Conservation (phyloP, 2,113 vertebrate species). For the Lepus europaeus region DNA sequence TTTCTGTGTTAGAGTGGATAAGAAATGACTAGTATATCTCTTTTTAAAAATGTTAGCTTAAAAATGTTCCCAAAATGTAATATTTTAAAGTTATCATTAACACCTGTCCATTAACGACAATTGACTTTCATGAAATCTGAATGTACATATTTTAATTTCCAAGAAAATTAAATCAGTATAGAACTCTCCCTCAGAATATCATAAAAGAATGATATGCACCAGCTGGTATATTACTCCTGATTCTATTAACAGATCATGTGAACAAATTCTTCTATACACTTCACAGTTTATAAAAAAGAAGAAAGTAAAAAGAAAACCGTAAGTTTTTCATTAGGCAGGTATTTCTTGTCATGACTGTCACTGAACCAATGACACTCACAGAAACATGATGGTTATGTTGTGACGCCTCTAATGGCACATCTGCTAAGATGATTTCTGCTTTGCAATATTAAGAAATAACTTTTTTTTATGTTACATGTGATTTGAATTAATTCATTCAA, state of each 20-base stretch:
- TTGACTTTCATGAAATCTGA: slow-evolving; percentile 73
- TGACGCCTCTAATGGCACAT: slow-evolving; percentile 66
- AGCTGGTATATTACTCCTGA: slow-evolving; percentile 79
- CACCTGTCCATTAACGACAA: slow-evolving; percentile 70
- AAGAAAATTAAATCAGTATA: slow-evolving; percentile 69
- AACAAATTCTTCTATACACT: slow-evolving; percentile 71
- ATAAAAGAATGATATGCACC: slow-evolving; percentile 65
- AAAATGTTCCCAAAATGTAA: slow-evolving; percentile 37
- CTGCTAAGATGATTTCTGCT: slow-evolving; percentile 80
- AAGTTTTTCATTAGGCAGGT: slow-evolving; percentile 73
- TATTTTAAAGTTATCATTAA: slow-evolving; percentile 68
- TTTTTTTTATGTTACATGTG: slow-evolving; percentile 86
- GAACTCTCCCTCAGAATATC: slow-evolving; percentile 66
- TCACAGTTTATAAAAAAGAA: slow-evolving; percentile 36
- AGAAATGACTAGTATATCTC: neutral
- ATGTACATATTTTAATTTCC: slow-evolving; percentile 69
- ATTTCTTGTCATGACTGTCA: slow-evolving; percentile 34
- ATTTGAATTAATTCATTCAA: slow-evolving; percentile 88
- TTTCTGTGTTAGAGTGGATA: slow-evolving; percentile 27
- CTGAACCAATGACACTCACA: neutral
- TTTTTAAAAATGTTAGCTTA: slow-evolving; percentile 56
- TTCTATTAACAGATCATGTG: slow-evolving; percentile 76
- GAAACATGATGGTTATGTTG: slow-evolving; percentile 27
- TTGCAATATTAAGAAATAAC: slow-evolving; percentile 86
- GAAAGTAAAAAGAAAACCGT: neutral